Evolutionary conservation across 2,113 vertebrate genomes (phyloP).

Genomic region (Cygnus atratus): DNA sequence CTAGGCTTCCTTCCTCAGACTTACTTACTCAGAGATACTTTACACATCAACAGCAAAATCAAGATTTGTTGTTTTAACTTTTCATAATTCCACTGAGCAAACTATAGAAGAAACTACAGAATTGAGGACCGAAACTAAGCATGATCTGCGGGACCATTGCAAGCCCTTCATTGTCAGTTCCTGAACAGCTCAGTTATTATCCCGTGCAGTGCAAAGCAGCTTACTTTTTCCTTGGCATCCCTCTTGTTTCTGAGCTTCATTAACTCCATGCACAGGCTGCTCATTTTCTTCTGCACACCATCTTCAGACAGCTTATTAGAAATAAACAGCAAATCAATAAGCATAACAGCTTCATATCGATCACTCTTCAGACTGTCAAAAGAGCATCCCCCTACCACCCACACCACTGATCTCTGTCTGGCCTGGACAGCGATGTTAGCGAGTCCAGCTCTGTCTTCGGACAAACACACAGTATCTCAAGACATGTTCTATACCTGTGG

Average conservation of each 20-base stretch:
- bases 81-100: neutral
- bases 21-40: neutral
- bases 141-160: neutral
- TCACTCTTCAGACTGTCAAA: neutral
- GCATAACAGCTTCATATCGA: neutral
- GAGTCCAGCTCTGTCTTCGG: neutral
- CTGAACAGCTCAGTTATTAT: neutral
- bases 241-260: slow-evolving; percentile 88
- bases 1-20: neutral
- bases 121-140: neutral
- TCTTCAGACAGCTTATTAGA: slow-evolving; percentile 86
- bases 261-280: slow-evolving; percentile 85
- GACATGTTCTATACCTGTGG: neutral
- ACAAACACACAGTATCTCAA: neutral
- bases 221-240: slow-evolving; percentile 86
- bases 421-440: rapidly evolving
- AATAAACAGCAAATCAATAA: neutral
- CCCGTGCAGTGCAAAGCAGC: neutral
- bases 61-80: neutral
- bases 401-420: neutral
- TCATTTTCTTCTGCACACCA: slow-evolving; percentile 87
- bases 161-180: neutral
- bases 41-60: neutral
- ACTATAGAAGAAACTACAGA: neutral
- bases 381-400: rapidly evolving